Conservation (phyloP, 2,888 invertebrate genomes). For the Marronus borbonicus region DNA sequence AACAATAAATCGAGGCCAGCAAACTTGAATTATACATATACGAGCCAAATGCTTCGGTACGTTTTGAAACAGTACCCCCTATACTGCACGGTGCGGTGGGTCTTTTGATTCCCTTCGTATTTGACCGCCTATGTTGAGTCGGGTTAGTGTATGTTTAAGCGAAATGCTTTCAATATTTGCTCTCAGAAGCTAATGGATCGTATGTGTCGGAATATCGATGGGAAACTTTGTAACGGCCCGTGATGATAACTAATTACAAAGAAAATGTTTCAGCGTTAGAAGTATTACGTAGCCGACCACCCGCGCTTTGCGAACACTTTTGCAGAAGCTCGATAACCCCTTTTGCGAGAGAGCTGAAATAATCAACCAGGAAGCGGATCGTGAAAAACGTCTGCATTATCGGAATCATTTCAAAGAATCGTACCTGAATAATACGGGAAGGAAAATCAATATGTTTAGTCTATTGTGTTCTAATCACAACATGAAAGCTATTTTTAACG, state of each 20-base stretch:
- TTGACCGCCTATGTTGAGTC: not conserved
- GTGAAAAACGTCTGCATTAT: slow-evolving; percentile 12
- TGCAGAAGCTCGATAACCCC: too few relatives aligned
- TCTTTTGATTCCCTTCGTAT: slow-evolving; percentile 2
- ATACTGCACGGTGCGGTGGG: slow-evolving; percentile 10
- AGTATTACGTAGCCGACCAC: too few relatives aligned
- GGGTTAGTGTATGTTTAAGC: not conserved
- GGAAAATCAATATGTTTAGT: slow-evolving; percentile 46
- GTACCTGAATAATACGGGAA: slow-evolving; percentile 23
- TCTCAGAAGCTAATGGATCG: not conserved
- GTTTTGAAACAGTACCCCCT: slow-evolving; percentile 34
- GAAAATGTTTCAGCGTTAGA: too few relatives aligned
- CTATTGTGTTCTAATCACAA: slow-evolving; percentile 27
- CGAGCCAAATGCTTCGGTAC: slow-evolving; percentile 10
- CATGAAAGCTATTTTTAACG: slow-evolving; percentile 24
- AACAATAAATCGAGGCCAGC: slow-evolving; percentile 24
- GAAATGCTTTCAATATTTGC: not conserved
- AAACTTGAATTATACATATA: not conserved
- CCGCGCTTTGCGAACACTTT: too few relatives aligned
- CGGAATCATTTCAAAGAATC: slow-evolving; percentile 23
- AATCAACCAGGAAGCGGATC: too few relatives aligned
- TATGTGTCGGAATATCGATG: too few relatives aligned
- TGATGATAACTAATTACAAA: too few relatives aligned
- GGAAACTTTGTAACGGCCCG: too few relatives aligned
- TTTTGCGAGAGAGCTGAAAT: too few relatives aligned